Conservation (phyloP, 2,888 invertebrate species). For the Cloeon dipterum region DNA sequence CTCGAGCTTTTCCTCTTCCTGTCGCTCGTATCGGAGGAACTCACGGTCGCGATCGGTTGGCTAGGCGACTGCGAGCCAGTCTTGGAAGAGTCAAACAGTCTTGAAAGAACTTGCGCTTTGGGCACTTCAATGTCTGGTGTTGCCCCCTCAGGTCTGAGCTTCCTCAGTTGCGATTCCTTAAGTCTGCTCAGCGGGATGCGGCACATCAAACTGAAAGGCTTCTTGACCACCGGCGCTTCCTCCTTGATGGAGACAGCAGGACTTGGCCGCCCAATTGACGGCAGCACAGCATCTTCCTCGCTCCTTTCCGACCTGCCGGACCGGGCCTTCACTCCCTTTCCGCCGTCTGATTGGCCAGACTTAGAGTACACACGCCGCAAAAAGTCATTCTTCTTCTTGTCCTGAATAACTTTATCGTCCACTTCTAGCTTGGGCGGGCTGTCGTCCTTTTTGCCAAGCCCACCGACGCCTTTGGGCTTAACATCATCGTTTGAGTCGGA, state of each 20-base stretch:
- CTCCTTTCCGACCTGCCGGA: too few species aligned
- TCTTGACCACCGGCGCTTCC: too few species aligned
- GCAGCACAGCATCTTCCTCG: too few species aligned
- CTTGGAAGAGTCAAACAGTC: constrained; percentile 1
- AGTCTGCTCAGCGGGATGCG: constrained; percentile 21
- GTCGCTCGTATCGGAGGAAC: too few species aligned
- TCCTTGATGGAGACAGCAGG: too few species aligned
- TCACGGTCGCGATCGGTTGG: neutral
- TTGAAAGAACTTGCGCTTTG: neutral
- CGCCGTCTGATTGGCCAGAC: constrained; percentile 13
- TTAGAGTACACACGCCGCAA: constrained; percentile 36
- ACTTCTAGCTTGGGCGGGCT: constrained; percentile 21
- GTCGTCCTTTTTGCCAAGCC: constrained; percentile 13
- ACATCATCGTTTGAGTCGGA: constrained; percentile 30
- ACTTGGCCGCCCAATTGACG: too few species aligned
- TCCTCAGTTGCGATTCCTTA: constrained; percentile 15
- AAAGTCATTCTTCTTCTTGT: constrained; percentile 47
- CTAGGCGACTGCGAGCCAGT: neutral
- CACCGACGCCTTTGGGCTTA: constrained; percentile 2
- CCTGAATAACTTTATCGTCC: constrained; percentile 28
- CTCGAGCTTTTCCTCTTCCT: constrained; percentile 4
- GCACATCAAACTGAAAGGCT: constrained; percentile 16
- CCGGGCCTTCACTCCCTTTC: too few species aligned
- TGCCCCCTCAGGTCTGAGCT: constrained; percentile 22
- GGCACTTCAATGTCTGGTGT: constrained; percentile 16